Conservation (phyloP, 2,113 vertebrate genomes). For the Sinocyclocheilus anophthalmus region DNA sequence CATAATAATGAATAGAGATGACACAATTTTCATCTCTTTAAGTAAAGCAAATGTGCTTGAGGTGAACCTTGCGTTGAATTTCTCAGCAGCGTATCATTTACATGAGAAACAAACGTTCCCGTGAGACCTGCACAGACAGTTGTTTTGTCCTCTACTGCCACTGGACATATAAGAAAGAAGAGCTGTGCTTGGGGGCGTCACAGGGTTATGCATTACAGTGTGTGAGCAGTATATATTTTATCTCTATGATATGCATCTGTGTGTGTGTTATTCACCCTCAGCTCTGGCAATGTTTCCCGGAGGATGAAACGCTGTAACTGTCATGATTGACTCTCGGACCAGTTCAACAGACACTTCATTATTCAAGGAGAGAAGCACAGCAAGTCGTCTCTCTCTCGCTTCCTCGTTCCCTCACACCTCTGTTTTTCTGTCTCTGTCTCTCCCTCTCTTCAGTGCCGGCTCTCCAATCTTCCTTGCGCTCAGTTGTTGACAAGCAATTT, state of each 20-base stretch:
- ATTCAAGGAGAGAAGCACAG: conserved; percentile 63
- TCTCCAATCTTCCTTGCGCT: conserved; percentile 57
- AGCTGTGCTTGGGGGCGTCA: conserved; percentile 7
- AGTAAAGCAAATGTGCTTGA: conserved; percentile 56
- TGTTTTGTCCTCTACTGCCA: conserved; percentile 26
- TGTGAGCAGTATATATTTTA: conserved; percentile 26
- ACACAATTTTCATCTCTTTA: background rate
- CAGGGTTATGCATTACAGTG: conserved; percentile 12
- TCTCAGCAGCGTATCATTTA: conserved; percentile 64
- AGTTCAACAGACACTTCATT: conserved; percentile 76
- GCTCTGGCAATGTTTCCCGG: conserved; percentile 48
- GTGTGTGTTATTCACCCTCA: conserved; percentile 29
- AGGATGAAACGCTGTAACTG: conserved; percentile 71
- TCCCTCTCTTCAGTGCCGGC: conserved; percentile 14
- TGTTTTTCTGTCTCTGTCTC: conserved; percentile 10
- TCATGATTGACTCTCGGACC: conserved; percentile 68
- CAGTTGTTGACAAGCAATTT: conserved; percentile 76
- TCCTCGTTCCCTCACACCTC: conserved; percentile 14
- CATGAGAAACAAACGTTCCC: conserved; percentile 45
- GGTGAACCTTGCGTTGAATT: conserved; percentile 67
- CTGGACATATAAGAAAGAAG: conserved; percentile 35
- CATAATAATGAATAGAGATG: background rate
- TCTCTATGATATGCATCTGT: conserved; percentile 34
- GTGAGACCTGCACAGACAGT: conserved; percentile 31
- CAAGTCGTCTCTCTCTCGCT: background rate